Conservation (phyloP, 2,113 vertebrate species). For the Esox niger region DNA sequence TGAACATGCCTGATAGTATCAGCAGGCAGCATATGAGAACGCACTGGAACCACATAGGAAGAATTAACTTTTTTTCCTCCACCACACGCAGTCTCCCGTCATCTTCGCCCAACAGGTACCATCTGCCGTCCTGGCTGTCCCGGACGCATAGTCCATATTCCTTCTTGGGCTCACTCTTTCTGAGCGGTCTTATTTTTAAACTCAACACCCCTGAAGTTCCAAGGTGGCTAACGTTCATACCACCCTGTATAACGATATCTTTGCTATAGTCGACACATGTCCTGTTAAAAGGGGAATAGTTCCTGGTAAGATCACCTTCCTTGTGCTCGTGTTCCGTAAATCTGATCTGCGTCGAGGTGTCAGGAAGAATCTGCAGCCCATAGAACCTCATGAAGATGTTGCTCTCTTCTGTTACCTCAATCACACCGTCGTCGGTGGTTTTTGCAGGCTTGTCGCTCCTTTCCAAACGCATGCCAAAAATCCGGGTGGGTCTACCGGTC, state of each 20-base stretch:
- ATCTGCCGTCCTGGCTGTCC: constrained; percentile 62
- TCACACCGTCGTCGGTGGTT: constrained; percentile 64
- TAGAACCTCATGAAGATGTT: constrained; percentile 81
- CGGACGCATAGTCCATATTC: constrained; percentile 84
- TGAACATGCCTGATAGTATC: constrained; percentile 93
- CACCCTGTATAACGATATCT: constrained; percentile 59
- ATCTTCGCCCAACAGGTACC: constrained; percentile 68
- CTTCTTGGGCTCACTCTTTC: constrained; percentile 81
- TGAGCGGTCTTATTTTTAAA: constrained; percentile 78
- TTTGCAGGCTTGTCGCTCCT: constrained; percentile 69
- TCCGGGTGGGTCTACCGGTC: constrained; percentile 46
- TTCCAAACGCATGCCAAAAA: constrained; percentile 85
- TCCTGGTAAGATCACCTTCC: neutral
- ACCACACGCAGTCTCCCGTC: constrained; percentile 80
- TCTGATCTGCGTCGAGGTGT: constrained; percentile 68
- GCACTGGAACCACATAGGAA: constrained; percentile 88
- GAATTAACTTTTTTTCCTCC: constrained; percentile 77
- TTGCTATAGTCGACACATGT: constrained; percentile 78
- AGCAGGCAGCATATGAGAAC: constrained; percentile 78
- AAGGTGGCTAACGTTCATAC: constrained; percentile 55
- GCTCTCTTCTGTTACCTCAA: constrained; percentile 87
- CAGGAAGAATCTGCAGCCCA: constrained; percentile 73
- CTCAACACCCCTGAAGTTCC: constrained; percentile 78
- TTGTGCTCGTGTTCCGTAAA: constrained; percentile 74
- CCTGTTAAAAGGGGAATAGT: constrained; percentile 28